These are phyloP conservation scores for Stomatorhinus walkeri DNA, from an alignment of 2,797 vertebrate genomes.

Conservation along the genomic window DNA sequence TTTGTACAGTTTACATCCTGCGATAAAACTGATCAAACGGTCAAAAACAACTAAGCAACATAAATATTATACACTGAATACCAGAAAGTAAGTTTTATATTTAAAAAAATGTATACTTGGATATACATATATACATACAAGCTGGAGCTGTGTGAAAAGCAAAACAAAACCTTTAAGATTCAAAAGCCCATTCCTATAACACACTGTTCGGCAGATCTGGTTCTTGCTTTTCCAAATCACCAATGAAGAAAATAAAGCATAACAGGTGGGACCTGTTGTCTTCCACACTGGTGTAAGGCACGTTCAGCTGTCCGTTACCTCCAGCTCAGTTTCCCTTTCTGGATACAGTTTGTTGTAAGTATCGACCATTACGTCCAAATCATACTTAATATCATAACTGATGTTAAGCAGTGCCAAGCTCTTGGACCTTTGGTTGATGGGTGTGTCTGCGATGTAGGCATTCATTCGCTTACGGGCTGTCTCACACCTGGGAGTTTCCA, in stretches of 20 bases:
- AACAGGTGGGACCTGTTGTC: not conserved
- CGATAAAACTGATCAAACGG: not conserved
- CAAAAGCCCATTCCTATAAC: not conserved
- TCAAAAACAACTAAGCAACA: not conserved
- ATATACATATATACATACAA: not conserved
- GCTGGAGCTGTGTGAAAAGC: not conserved
- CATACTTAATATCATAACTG: conserved; percentile 81
- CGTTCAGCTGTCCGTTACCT: conserved; percentile 15
- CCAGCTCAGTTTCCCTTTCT: conserved; percentile 61
- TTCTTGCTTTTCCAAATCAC: not conserved
- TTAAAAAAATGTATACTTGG: not conserved
- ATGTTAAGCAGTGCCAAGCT: conserved; percentile 80
- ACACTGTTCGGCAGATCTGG: not conserved
- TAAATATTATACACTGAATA: not conserved
- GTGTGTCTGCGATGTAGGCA: conserved; percentile 67
- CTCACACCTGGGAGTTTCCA: conserved; percentile 64
- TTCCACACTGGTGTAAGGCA: not conserved
- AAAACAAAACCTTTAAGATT: not conserved
- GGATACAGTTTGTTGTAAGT: conserved; percentile 82
- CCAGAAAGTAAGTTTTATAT: not conserved
- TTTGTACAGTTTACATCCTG: conserved; percentile 6
- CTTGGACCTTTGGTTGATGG: conserved; percentile 69
- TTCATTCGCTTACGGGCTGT: conserved; percentile 68
- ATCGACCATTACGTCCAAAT: conserved; percentile 91
- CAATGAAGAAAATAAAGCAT: not conserved